Evolutionary conservation across 2,888 invertebrate species (phyloP).

Genomic region (Macrophya alboannulata): DNA sequence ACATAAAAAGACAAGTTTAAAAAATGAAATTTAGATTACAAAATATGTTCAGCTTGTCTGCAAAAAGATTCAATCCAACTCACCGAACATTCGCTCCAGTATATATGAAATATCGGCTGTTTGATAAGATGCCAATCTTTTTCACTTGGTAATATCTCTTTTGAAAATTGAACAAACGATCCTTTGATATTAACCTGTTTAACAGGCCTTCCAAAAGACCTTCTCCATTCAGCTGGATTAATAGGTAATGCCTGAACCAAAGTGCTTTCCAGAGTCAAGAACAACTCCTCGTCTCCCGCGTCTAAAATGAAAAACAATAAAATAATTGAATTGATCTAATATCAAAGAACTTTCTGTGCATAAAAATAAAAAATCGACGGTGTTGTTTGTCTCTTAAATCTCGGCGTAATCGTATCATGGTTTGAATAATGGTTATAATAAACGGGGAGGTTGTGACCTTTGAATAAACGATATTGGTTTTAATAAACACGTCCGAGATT

Average conservation of each 20-base stretch:
- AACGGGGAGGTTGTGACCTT: not conserved
- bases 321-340: no score
- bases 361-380: not conserved
- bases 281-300: slow-evolving; percentile 93
- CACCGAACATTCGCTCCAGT: slow-evolving; percentile 97
- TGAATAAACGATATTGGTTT: not conserved
- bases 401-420: not conserved
- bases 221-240: slow-evolving; percentile 95
- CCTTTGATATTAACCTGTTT: slow-evolving; percentile 93
- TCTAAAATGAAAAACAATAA: slow-evolving; percentile 82
- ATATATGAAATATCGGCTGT: slow-evolving; percentile 95
- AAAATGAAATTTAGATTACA: not conserved
- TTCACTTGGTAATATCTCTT: slow-evolving; percentile 87
- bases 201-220: slow-evolving; percentile 93
- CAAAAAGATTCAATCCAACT: slow-evolving; percentile 72
- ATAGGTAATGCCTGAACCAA: slow-evolving; percentile 91
- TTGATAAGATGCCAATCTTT: slow-evolving; percentile 91
- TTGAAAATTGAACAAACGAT: slow-evolving; percentile 90
- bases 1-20: slow-evolving; percentile 28
- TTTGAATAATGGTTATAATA: not conserved
- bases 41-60: not conserved
- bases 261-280: slow-evolving; percentile 90
- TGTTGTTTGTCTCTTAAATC: not conserved
- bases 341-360: no score
- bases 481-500: slow-evolving; percentile 59